Evolutionary conservation across 2,888 invertebrate genomes (phyloP), one percentile per base, ranked within the genome.

Genomic region (Cosmia pyralina): DNA sequence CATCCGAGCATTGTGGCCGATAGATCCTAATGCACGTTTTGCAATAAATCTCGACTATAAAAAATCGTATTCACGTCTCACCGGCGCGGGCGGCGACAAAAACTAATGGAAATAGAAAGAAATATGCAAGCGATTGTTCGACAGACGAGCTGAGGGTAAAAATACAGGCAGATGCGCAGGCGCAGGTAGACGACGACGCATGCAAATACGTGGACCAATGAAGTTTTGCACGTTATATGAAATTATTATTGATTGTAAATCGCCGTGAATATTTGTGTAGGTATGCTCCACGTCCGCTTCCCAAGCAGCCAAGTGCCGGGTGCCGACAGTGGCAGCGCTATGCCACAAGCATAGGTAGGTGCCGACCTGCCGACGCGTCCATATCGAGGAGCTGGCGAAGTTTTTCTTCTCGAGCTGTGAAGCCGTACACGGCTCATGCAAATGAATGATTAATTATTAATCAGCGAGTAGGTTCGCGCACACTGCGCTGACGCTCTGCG

Each of bases 111-210:
- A 89, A 88, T 88, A 77, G 85, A 88, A 87, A 91, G 90, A 92
- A 91, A 91, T 91, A 91, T 92, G 92, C 92, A 86, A 85, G 86
- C 87, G 91, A 92, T 91, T 91, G 91, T 92, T 90, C 87, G 89
- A 71, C 85, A 83, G 82, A 82, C 79, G 84, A 79, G 82, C 84
- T 78, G 73, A 85, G 65, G 81, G 75, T 86, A 92, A 91, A 93
- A 87, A 84, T 68, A 68, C 74, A 77, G 78, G 75, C 86, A 85
- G 86, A 91, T 93, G 93, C 90, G 89, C 82, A 84, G 77, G 89
- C 90, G 91, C 93, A 92, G 93, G 93, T 93, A 93, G 90, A 85
- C 83, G 81, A 53, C 64, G 41, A 79, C 83, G 89, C 92, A 92
- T 91, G 92, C 92, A 91, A 91, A 91, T 92, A 77, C 67, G 66